Evolutionary conservation across 2,797 vertebrate genomes (phyloP).

Genomic region (Notamacropus eugenii): DNA sequence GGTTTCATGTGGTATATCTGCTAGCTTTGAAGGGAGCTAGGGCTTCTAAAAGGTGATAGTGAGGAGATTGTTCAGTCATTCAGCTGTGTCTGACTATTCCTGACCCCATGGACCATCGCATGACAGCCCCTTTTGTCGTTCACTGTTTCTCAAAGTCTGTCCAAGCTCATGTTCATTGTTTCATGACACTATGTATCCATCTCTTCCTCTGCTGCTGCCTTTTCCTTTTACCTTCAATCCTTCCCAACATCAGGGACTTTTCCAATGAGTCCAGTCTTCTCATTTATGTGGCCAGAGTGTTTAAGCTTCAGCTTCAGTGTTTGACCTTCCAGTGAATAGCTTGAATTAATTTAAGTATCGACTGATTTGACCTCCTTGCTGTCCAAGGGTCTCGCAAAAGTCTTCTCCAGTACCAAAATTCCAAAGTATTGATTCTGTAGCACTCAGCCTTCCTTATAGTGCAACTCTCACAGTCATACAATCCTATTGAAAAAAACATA

Average conservation of each 20-base stretch:
- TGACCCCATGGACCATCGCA: not conserved
- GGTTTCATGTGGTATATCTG: not conserved
- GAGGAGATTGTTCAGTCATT: not conserved
- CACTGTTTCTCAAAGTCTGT: not conserved
- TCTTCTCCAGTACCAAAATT: not conserved
- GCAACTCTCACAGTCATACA: not conserved
- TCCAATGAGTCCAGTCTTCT: not conserved
- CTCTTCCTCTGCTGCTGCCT: not conserved
- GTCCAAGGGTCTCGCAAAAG: not conserved
- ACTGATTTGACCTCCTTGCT: not conserved
- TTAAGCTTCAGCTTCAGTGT: not conserved
- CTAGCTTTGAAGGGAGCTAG: not conserved
- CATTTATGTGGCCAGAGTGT: not conserved
- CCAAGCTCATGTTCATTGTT: not conserved
- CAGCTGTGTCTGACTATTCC: not conserved
- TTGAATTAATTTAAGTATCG: not conserved
- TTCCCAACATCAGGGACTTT: not conserved
- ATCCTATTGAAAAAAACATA: not conserved
- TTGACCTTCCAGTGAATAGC: not conserved
- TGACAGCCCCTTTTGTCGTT: not conserved
- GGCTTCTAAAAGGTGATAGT: not conserved
- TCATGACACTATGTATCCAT: not conserved
- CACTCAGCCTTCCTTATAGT: not conserved
- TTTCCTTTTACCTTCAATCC: not conserved
- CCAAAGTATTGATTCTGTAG: not conserved